Base-by-base conservation (phyloP, 2,888 invertebrate species). In the Aphidius colemani region DNA sequence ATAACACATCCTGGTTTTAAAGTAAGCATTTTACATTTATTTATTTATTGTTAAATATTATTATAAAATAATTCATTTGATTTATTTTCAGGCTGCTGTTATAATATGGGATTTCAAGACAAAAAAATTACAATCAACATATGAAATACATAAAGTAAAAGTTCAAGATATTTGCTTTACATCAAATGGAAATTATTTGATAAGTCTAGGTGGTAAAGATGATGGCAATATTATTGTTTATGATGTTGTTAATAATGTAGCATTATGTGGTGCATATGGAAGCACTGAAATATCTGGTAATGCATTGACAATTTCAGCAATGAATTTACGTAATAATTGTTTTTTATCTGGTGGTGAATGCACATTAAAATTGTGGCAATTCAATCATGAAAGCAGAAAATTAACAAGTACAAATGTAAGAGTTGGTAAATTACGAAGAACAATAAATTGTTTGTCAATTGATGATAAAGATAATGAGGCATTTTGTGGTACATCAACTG, bases 1-100 rank as follows among this genome's bases (percentile, higher is more conserved):
- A 88, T 91, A 48, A 96, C 93, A 77, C 92, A 95, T 76, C 92
- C 94, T 81, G 96, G 96, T 6, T 96, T 95, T 80, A 93, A 92
- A 81, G 90, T 90, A 64, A 59, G 11, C 13, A 41, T 43, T 56
- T 13, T 18, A 10, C 7, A 4, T 55, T 43, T 43, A 7, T 30
- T 40, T 49, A 48, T 49, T 39, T 51, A 46, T 44, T 7, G 18
- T 39, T 18, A 8, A 50, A 13, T 51, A n/a, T 46, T 13, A 39
- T 41, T 40, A 30, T 44, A n/a, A 48, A 45, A 43, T 6, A 61
- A 40, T 53, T 41, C 67, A 64, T 30, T 76, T 71, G 43, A 2
- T 10, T 13, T 51, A 10, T n/a, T 30, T 51, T 40, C 66, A 86
- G 85, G 89, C 96, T 0, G 87, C 88, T 64, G 90, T 94, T 0